Evolutionary conservation across 2,888 invertebrate genomes (phyloP).

Genomic region (Acrobasis consociella): DNA sequence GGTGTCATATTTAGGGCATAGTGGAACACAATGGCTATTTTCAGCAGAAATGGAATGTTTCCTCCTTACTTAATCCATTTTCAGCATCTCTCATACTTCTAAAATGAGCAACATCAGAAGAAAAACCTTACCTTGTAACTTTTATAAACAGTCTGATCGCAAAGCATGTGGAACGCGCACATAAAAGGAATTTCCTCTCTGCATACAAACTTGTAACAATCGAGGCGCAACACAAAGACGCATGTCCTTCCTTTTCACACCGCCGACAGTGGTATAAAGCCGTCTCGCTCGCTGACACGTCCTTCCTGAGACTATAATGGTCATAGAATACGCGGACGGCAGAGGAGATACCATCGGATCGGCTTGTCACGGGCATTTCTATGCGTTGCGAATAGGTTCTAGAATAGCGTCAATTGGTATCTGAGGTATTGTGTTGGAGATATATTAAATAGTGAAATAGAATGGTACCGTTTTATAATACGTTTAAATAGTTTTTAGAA

Average conservation of each 20-base stretch:
- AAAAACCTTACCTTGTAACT: neutral
- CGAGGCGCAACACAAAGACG: conserved; percentile 68
- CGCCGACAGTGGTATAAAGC: conserved; percentile 63
- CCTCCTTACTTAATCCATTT: no score
- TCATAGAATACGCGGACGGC: conserved; percentile 53
- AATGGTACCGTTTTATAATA: neutral
- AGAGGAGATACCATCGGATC: conserved; percentile 62
- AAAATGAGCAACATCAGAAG: neutral
- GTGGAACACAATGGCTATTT: no score
- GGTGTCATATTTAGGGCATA: no score
- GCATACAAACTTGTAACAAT: conserved; percentile 74
- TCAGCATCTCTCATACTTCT: neutral
- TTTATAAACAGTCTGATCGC: conserved; percentile 10
- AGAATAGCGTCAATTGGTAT: conserved; percentile 48
- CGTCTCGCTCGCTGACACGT: conserved; percentile 70
- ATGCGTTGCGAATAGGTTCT: conserved; percentile 49
- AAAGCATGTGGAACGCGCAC: conserved; percentile 44
- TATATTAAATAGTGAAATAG: conserved; percentile 27
- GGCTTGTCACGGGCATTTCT: conserved; percentile 52
- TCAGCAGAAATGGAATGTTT: no score
- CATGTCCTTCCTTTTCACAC: conserved; percentile 67
- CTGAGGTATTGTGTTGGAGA: conserved; percentile 41
- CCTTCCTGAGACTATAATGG: conserved; percentile 69
- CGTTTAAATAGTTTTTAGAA: conserved; percentile 40
- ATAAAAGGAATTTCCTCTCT: conserved; percentile 65